Base-by-base conservation (phyloP, 2,797 vertebrate species). In the Sparidentex hasta region DNA sequence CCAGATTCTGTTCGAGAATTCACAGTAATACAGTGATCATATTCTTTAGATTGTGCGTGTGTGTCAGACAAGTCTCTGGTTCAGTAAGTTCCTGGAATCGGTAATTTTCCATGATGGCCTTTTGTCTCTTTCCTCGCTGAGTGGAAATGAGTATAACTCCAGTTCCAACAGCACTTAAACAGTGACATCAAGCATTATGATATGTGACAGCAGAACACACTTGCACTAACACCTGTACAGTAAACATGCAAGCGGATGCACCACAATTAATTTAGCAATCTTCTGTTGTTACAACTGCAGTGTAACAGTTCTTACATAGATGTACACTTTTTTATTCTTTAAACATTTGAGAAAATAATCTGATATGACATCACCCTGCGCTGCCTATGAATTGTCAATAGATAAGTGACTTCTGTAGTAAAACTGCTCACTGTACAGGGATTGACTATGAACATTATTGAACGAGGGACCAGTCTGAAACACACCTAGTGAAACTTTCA, bases 401-500 rank as follows among this genome's bases (percentile, higher is more conserved):
- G n/a, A n/a, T n/a, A n/a, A 27, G 11, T 47, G 71, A 55, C 5
- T 52, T 14, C 38, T 14, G 5, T 43, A 25, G 18, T 17, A 44
- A 58, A 51, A 20, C 17, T 9, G 3, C 46, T 47, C 1, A 9
- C 25, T 63, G 58, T 4, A n/a, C 43, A 41, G 21, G 6, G 43
- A 21, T 52, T 46, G 9, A 25, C 13, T 21, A 4, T 0, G 3
- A 7, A 17, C 25, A 33, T 23, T 27, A 54, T 64, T 57, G 52
- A 69, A 74, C 8, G 41, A 16, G 20, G 6, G 21, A 64, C n/a
- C 23, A 25, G 65, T 74, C 38, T 63, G 67, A 75, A 71, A 67
- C 52, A 72, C 71, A 51, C 43, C 74, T 38, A 58, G 50, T 54
- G 44, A 65, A 52, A 54, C 58, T 62, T 25, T 74, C 38, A 79